Conservation (phyloP, 2,113 vertebrate genomes). For the Ahaetulla prasina region DNA sequence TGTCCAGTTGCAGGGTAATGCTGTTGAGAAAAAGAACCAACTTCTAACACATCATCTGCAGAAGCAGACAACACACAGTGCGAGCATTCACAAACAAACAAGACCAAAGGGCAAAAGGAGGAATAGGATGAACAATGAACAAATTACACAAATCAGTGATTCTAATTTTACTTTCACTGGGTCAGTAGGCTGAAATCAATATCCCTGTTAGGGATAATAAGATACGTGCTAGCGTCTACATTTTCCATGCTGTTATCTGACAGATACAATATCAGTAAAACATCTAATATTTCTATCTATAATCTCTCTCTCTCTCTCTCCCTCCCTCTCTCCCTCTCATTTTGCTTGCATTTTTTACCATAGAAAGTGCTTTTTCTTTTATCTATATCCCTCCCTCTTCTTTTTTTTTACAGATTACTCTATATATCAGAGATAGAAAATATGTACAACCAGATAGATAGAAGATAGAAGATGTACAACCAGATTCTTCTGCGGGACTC, state of each 20-base stretch:
- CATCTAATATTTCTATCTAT: neutral
- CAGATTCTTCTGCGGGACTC: neutral
- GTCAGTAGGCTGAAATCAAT: neutral
- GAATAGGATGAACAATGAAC: neutral
- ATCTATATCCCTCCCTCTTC: neutral
- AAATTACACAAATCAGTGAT: conserved; percentile 2
- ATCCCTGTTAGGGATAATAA: neutral
- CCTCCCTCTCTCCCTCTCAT: neutral
- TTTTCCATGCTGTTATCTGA: neutral
- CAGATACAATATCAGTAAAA: neutral
- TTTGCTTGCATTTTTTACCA: neutral
- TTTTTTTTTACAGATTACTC: neutral
- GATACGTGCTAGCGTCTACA: neutral
- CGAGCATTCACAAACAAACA: conserved; percentile 38
- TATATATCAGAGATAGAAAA: neutral
- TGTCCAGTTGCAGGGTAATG: neutral
- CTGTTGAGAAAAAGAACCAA: conserved; percentile 42
- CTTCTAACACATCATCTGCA: conserved; percentile 19
- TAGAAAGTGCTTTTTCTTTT: neutral
- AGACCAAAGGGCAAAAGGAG: conserved; percentile 18
- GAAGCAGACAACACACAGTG: conserved; percentile 36
- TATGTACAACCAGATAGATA: neutral
- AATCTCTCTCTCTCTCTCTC: too few relatives aligned
- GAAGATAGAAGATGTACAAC: neutral
- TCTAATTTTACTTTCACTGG: neutral